Base-by-base conservation (phyloP, 2,113 vertebrate species). In the Actinemys pallida region DNA sequence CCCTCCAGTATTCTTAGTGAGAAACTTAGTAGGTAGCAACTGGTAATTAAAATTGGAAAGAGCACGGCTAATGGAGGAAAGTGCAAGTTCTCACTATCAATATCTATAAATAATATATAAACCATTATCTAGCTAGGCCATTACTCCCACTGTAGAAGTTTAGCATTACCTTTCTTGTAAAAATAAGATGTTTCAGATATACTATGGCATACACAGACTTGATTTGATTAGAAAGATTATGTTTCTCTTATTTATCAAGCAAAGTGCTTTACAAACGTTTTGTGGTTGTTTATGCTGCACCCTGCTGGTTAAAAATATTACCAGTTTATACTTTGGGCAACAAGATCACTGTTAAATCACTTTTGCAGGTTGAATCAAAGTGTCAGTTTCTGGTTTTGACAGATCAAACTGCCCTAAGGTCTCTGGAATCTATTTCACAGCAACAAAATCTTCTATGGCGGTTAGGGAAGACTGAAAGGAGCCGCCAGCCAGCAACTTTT, bases 241-340 rank as follows among this genome's bases (percentile, higher is more conserved):
- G 35, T 69, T 69, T 69, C 47, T 49, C 27, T 19, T 17, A 6
- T 81, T 75, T n/a, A 8, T 59, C 62, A 78, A 16, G 0, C 22
- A 45, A 31, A 11, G 25, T 19, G 39, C 5, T 47, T 78, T 8
- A 0, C 52, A 31, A 9, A 0, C 17, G 29, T 31, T 83, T 59
- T 3, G 7, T 10, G 22, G 0, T 10, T 14, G 7, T 88, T 91
- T 91, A 45, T 95, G 92, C 97, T 97, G 97, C 97, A 85, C 97
- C 90, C 97, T 98, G 96, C 97, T 95, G 97, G 97, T 27, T 50
- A 24, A 88, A 53, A 22, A 42, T 0, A 83, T n/a, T 79, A 83
- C 65, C 14, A 31, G 1, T 0, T 0, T 3, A 65, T 29, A 78
- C 25, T 27, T 47, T 47, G 24, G 22, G 42, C 24, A 78, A 78